Percentiles rank a stretch among this genome's conserved stretches.
Conservation (phyloP, 2,113 vertebrate genomes). For the Lepus europaeus region DNA sequence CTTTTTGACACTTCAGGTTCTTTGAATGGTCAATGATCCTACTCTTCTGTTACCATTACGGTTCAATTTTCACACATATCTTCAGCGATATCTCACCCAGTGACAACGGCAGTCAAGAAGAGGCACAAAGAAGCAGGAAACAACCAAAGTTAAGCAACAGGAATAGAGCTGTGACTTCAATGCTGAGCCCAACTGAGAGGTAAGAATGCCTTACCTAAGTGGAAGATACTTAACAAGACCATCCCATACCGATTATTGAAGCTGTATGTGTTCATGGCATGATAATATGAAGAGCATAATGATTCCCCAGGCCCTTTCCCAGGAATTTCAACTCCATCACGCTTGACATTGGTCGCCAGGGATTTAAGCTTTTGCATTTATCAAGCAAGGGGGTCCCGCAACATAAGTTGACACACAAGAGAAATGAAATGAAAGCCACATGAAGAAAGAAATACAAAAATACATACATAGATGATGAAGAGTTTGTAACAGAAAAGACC, state of each 20-base stretch:
- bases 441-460: conserved; percentile 38
- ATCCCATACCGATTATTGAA: not conserved
- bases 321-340: not conserved
- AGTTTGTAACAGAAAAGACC: not conserved
- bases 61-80: not conserved
- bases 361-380: not conserved
- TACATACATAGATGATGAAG: not conserved
- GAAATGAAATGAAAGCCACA: not conserved
- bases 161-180: not conserved
- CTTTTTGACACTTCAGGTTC: not conserved
- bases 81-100: not conserved
- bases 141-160: not conserved
- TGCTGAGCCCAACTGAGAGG: not conserved
- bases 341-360: not conserved
- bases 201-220: not conserved
- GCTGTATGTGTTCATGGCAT: not conserved
- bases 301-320: not conserved
- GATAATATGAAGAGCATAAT: not conserved
- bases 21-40: not conserved
- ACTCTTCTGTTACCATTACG: not conserved
- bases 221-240: not conserved
- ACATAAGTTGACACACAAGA: not conserved
- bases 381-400: not conserved
- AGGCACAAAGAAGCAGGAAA: not conserved
- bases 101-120: not conserved